Conservation (phyloP, 2,888 invertebrate genomes). For the Metallyticus violacea region DNA sequence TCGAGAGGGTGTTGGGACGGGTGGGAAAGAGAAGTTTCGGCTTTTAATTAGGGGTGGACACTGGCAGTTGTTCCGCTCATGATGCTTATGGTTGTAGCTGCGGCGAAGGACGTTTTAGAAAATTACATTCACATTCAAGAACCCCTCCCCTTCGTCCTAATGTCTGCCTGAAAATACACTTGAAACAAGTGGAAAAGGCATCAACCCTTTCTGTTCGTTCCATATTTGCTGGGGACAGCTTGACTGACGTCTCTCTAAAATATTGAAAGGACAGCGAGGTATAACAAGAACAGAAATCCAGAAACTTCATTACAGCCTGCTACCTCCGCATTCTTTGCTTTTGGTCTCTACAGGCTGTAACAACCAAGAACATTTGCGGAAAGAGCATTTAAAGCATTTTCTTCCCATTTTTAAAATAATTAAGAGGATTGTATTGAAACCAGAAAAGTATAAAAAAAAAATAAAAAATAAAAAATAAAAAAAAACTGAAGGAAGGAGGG, state of each 20-base stretch:
- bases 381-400: too few relatives aligned
- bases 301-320: too few relatives aligned
- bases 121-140: slow-evolving; percentile 5
- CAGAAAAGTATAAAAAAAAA: too few relatives aligned
- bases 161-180: background rate
- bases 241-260: background rate
- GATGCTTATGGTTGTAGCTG: background rate
- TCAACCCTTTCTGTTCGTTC: background rate
- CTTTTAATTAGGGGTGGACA: slow-evolving; percentile 19
- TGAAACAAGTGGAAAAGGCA: background rate
- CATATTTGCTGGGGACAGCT: background rate
- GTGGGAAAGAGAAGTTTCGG: slow-evolving; percentile 5
- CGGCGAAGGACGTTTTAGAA: background rate
- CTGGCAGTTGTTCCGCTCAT: background rate
- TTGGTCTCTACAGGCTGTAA: too few relatives aligned
- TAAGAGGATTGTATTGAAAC: too few relatives aligned
- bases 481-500: too few relatives aligned
- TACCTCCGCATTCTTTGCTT: too few relatives aligned
- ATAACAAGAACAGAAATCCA: too few relatives aligned
- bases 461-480: too few relatives aligned
- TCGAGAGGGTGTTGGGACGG: background rate
- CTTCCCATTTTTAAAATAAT: too few relatives aligned
- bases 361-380: too few relatives aligned
- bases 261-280: background rate
- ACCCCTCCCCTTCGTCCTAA: background rate